Percentiles rank a stretch among this genome's conserved stretches.
These are phyloP conservation scores for Gnathonemus echidnorhynchus DNA, from an alignment of 2,113 vertebrate genomes.

Conservation along the genomic window DNA sequence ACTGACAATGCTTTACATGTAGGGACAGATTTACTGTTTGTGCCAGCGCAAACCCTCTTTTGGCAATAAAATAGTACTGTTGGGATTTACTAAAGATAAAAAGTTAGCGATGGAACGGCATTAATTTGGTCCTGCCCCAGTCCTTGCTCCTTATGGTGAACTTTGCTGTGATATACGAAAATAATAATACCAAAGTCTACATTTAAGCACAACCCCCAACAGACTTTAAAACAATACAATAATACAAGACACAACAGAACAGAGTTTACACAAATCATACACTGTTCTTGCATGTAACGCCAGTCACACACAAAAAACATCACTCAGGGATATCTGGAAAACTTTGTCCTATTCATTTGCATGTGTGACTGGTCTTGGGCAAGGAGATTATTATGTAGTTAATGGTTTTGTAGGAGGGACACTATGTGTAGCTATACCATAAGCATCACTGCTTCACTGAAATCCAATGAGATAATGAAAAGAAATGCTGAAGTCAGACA, in stretches of 20 bases:
- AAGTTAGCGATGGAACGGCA: neutral
- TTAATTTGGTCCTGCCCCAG: neutral
- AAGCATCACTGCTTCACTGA: neutral
- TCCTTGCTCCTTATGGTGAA: neutral
- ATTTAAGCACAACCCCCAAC: neutral
- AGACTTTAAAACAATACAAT: neutral
- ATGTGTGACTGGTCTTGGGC: neutral
- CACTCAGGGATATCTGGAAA: neutral
- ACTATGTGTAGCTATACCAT: neutral
- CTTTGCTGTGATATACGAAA: neutral
- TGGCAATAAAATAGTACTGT: neutral
- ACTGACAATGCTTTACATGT: neutral
- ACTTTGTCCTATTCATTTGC: neutral
- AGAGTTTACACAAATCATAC: neutral
- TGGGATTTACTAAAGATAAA: neutral
- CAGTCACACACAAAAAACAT: neutral
- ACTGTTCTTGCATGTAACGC: neutral
- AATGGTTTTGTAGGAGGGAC: neutral
- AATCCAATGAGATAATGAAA: neutral
- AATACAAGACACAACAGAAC: neutral
- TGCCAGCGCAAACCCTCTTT: neutral
- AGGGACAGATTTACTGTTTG: neutral
- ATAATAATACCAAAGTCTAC: neutral
- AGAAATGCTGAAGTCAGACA: neutral
- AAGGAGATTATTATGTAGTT: neutral